These are phyloP conservation scores for Condylostylus longicornis DNA, from an alignment of 1,140 invertebrate genomes.

Conservation along the genomic window DNA sequence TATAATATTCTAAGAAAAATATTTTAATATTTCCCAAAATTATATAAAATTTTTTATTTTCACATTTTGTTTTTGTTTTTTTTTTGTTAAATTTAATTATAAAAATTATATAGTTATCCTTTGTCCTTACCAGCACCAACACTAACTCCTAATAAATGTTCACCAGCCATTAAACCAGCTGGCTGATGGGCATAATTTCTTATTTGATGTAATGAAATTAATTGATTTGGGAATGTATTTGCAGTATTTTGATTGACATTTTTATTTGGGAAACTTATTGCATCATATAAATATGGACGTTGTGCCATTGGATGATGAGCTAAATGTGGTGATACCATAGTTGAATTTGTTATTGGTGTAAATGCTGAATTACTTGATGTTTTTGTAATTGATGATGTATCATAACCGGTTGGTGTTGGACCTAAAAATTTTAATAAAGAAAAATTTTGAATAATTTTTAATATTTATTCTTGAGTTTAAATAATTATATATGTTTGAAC, in stretches of 20 bases:
- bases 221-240: conserved; percentile 80
- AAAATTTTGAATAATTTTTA: background rate
- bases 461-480: background rate
- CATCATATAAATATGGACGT: conserved; percentile 82
- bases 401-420: conserved; percentile 26
- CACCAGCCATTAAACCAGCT: conserved; percentile 32
- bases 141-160: conserved; percentile 30
- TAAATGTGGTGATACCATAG: conserved; percentile 69
- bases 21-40: too few species aligned
- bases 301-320: conserved; percentile 60
- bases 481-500: conserved; percentile 10
- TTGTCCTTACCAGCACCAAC: conserved; percentile 31
- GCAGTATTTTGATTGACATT: conserved; percentile 32
- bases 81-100: too few species aligned
- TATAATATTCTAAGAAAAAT: too few species aligned
- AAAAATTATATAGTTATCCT: conserved; percentile 31
- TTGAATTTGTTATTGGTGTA: conserved; percentile 80
- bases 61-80: too few species aligned
- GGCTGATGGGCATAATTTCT: conserved; percentile 91
- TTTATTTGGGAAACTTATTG: conserved; percentile 60
- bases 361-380: conserved; percentile 69
- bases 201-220: conserved; percentile 92
- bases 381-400: conserved; percentile 32
- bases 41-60: too few species aligned
- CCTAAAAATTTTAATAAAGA: conserved; percentile 10